A percentile compares a stretch with the other conserved stretches of the same genome.
These are phyloP conservation scores for Falco rusticolus DNA, from an alignment of 2,797 vertebrate genomes.

Conservation along the genomic window DNA sequence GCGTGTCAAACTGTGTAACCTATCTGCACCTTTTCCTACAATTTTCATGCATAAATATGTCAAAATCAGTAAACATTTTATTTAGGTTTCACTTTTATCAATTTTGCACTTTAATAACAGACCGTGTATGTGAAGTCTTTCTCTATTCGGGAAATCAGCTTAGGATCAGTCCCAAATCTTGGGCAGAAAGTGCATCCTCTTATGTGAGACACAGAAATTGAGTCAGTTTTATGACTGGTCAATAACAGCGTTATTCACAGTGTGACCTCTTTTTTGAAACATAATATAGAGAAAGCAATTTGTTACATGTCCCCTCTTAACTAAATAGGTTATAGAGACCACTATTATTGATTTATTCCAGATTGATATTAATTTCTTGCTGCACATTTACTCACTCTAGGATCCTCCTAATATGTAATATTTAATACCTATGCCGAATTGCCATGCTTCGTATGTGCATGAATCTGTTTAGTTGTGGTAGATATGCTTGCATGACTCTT, in stretches of 20 bases:
- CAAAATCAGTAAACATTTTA: background rate
- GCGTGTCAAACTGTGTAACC: background rate
- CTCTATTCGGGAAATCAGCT: background rate
- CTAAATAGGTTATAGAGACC: background rate
- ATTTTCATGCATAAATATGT: background rate
- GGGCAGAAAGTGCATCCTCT: background rate
- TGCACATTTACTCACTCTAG: background rate
- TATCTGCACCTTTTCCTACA: background rate
- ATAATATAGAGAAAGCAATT: background rate
- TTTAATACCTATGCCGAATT: background rate
- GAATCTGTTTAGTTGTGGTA: background rate
- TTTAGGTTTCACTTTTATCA: background rate
- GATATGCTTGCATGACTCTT: background rate
- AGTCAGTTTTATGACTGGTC: background rate
- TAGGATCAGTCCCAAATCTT: background rate
- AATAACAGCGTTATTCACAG: background rate
- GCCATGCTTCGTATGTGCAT: background rate
- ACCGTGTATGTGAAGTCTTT: background rate
- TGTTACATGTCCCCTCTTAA: background rate
- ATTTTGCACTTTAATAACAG: background rate
- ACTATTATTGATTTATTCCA: background rate
- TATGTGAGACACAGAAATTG: background rate
- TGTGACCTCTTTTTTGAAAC: background rate
- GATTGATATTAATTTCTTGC: background rate
- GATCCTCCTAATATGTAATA: background rate